These are phyloP conservation scores for Tipula vernalis DNA, from an alignment of 2,888 invertebrate genomes.

Conservation along the genomic window DNA sequence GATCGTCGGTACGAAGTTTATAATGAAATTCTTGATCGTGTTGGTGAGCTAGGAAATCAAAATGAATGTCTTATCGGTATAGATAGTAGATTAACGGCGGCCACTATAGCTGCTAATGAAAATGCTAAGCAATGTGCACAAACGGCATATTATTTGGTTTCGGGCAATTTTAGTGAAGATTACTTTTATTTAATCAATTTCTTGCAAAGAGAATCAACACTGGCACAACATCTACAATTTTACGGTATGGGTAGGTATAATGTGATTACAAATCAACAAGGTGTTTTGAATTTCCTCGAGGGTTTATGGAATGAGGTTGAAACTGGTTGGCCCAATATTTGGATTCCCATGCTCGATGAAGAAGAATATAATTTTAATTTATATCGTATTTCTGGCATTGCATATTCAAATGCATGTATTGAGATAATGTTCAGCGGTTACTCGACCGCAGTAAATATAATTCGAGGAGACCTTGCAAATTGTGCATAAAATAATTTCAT, in stretches of 20 bases:
- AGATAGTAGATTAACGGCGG: background rate
- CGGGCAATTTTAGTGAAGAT: background rate
- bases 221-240: background rate
- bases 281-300: background rate
- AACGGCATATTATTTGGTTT: background rate
- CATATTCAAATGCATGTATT: background rate
- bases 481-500: background rate
- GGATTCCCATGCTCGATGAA: background rate
- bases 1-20: background rate
- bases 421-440: background rate
- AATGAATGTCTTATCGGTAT: background rate
- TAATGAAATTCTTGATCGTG: background rate
- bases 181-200: background rate
- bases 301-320: background rate
- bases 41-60: background rate
- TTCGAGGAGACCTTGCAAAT: background rate
- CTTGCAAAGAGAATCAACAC: background rate
- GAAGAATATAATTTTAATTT: background rate
- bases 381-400: background rate
- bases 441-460: background rate
- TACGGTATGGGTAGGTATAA: background rate
- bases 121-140: background rate
- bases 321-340: background rate
- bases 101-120: background rate
- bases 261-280: background rate